phyloP scores from a whole-genome alignment of 1,140 invertebrate species.

The Pseudomyrmex dendroicus region DNA sequence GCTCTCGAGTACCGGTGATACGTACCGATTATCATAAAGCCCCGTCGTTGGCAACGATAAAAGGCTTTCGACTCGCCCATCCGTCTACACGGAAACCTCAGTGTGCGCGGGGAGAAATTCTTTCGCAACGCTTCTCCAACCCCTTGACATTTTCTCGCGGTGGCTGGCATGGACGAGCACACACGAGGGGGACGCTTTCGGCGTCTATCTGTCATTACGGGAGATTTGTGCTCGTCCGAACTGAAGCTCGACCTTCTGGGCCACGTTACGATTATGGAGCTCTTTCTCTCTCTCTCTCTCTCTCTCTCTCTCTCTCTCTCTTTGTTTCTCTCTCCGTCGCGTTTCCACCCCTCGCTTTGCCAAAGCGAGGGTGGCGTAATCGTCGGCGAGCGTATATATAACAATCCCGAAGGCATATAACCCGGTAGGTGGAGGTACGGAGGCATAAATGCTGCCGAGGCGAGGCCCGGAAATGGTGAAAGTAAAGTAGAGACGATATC shows the following conservation, averaged over 20 bases:
- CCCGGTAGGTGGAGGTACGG: slow-evolving; percentile 62
- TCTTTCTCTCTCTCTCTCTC: slow-evolving; percentile 33
- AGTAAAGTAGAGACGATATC: slow-evolving; percentile 73
- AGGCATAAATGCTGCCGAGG: slow-evolving; percentile 71
- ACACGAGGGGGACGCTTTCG: slow-evolving; percentile 71
- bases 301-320: slow-evolving; percentile 16
- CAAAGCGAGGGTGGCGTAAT: slow-evolving; percentile 61
- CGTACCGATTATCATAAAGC: slow-evolving; percentile 20
- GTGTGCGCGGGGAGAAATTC: slow-evolving; percentile 31
- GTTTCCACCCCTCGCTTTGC: slow-evolving; percentile 23
- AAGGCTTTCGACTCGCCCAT: slow-evolving; percentile 51
- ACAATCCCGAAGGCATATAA: slow-evolving; percentile 71
- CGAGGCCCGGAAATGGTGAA: slow-evolving; percentile 72
- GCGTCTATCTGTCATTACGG: slow-evolving; percentile 79
- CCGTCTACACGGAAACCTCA: slow-evolving; percentile 12
- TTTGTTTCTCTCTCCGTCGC: background rate
- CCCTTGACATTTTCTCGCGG: slow-evolving; percentile 68
- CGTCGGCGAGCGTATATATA: slow-evolving; percentile 68
- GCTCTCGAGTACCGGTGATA: background rate
- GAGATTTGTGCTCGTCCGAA: slow-evolving; percentile 76
- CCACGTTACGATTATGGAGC: slow-evolving; percentile 78
- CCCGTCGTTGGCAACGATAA: slow-evolving; percentile 9
- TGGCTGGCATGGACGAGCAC: slow-evolving; percentile 52
- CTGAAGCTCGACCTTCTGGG: slow-evolving; percentile 74
- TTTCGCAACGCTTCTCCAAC: slow-evolving; percentile 62